Evolutionary conservation across 2,113 vertebrate species (phyloP).

Genomic region (Sula dactylatra): DNA sequence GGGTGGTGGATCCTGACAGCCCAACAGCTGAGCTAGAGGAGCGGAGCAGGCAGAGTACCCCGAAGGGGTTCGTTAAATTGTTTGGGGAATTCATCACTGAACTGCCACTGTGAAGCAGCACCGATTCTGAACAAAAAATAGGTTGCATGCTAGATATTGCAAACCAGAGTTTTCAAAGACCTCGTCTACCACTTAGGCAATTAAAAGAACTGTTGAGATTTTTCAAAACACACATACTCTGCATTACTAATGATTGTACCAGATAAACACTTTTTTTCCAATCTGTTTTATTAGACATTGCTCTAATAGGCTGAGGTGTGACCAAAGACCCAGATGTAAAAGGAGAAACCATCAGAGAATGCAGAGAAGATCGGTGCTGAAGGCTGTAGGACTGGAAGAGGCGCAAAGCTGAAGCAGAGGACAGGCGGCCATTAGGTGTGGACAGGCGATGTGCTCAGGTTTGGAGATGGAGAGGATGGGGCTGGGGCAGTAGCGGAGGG

Average conservation of each 20-base stretch:
- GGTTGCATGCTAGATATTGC: fast-evolving
- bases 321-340: not conserved
- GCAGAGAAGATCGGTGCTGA: not conserved
- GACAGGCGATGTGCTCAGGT: fast-evolving
- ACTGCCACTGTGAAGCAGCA: not conserved
- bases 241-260: fast-evolving
- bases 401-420: fast-evolving
- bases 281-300: not conserved
- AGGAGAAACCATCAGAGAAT: not conserved
- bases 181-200: not conserved
- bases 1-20: not conserved
- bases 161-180: not conserved
- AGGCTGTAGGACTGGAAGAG: not conserved
- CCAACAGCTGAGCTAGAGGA: not conserved
- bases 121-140: fast-evolving
- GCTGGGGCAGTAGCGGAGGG: not conserved
- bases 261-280: not conserved
- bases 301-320: not conserved
- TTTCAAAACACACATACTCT: not conserved
- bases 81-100: not conserved
- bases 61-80: fast-evolving
- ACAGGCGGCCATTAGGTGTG: fast-evolving
- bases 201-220: not conserved
- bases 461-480: not conserved
- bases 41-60: not conserved